Base-by-base conservation (phyloP, 2,113 vertebrate species). In the Forbesichthys papilliferus region DNA sequence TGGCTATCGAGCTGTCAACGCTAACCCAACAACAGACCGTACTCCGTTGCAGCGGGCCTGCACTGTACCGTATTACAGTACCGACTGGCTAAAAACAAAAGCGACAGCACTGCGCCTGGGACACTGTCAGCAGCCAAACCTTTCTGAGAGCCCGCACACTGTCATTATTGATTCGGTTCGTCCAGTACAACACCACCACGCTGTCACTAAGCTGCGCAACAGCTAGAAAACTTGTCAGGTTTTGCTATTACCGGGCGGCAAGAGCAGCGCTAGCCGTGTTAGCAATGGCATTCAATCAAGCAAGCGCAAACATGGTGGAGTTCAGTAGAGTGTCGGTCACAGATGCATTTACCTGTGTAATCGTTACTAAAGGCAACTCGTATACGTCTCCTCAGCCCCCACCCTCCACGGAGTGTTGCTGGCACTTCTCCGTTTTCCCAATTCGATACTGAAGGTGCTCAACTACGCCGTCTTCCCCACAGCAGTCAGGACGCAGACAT, bases 401-500 rank as follows among this genome's bases (percentile, higher is more conserved):
- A 76, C 89, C 90, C 88, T 91, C 86, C 86, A 80, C 80, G 77
- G 73, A 76, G 64, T 77, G 78, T 59, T 69, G 58, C 56, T 61
- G 85, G 78, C 81, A 69, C 77, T 51, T 74, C 69, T 88, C 82
- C 57, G 68, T 88, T 81, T 77, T 80, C 71, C 80, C 75, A 67
- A 84, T 83, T 65, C 66, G 87, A 66, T 79, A 86, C 76, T 68
- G 82, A 78, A 83, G 84, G 71, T 83, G 71, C 75, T 86, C 85
- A 75, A 83, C 83, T 87, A 77, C 86, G 83, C 82, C 87, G 82
- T 89, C 71, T 76, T 77, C 63, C 80, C 66, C 78, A 56, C 82
- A 70, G 74, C 64, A 73, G 77, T 90, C 91, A 92, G 91, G 92
- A 92, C 91, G 91, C 90, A 89, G 92, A 92, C 92, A 93, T 93